A percentile compares a stretch with the other conserved stretches of the same genome.
These are phyloP conservation scores for Menidia beryllina DNA, from an alignment of 2,113 vertebrate genomes.

Conservation along the genomic window DNA sequence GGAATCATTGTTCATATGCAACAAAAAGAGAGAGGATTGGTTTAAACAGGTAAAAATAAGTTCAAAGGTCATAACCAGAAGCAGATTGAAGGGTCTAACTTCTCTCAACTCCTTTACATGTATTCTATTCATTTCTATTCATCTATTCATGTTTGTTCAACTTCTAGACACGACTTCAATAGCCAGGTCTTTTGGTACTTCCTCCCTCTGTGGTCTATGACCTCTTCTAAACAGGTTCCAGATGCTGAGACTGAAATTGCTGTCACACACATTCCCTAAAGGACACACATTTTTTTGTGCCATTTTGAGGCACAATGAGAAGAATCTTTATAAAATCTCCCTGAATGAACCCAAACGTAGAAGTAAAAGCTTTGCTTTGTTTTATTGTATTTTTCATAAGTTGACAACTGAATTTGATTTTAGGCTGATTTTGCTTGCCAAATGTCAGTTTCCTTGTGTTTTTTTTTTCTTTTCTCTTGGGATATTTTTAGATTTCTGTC, in stretches of 20 bases:
- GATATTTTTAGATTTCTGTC: no score
- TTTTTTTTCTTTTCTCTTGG: no score
- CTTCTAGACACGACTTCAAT: slow-evolving; percentile 13
- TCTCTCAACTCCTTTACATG: slow-evolving; percentile 16
- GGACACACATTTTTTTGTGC: background rate
- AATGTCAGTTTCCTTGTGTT: no score
- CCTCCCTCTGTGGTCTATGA: slow-evolving; percentile 31
- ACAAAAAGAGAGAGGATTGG: background rate
- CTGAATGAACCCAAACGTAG: background rate
- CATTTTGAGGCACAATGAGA: background rate
- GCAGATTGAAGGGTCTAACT: background rate
- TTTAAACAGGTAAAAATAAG: slow-evolving; percentile 3
- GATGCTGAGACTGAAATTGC: slow-evolving; percentile 13
- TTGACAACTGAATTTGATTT: no score
- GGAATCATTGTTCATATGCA: no score
- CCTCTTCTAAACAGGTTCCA: background rate
- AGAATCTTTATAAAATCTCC: no score
- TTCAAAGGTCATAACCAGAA: slow-evolving; percentile 22
- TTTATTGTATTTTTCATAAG: no score
- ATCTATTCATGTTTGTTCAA: slow-evolving; percentile 14
- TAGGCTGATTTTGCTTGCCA: no score
- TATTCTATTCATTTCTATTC: slow-evolving; percentile 17
- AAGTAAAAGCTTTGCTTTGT: background rate
- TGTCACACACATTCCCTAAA: background rate
- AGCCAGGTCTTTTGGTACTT: background rate